These are phyloP conservation scores for Noctua janthina DNA, from an alignment of 2,888 invertebrate genomes.

Conservation along the genomic window DNA sequence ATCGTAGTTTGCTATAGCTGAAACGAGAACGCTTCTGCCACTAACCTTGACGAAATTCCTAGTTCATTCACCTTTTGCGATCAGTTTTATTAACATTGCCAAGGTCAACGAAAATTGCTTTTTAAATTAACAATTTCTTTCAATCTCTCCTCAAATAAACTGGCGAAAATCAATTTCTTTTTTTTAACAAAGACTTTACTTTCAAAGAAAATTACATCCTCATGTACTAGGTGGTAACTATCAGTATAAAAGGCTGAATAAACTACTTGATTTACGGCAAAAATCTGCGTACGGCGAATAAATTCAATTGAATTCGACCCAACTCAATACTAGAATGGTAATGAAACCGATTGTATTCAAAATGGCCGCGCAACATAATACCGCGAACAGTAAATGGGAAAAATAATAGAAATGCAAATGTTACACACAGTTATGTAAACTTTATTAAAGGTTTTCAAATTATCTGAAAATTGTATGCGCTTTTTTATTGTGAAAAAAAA, in stretches of 20 bases:
- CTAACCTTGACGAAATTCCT: not conserved
- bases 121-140: constrained; percentile 38
- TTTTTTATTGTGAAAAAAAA: not conserved
- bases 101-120: constrained; percentile 39
- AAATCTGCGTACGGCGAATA: constrained; percentile 21
- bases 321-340: constrained; percentile 44
- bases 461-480: constrained; percentile 25
- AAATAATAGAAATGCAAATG: constrained; percentile 62
- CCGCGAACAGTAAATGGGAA: constrained; percentile 36
- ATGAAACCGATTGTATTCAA: constrained; percentile 45
- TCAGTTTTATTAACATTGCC: constrained; percentile 15
- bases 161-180: constrained; percentile 30
- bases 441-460: constrained; percentile 48
- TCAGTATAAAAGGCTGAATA: not conserved
- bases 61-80: not conserved
- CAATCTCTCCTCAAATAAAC: constrained; percentile 20
- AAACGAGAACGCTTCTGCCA: not conserved
- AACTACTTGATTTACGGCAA: constrained; percentile 17
- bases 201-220: constrained; percentile 5
- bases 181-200: constrained; percentile 33
- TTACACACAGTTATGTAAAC: constrained; percentile 33
- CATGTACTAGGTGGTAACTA: not conserved
- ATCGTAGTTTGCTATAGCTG: not conserved
- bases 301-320: constrained; percentile 49
- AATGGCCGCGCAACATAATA: constrained; percentile 41